Evolutionary conservation across 1,140 invertebrate species (phyloP).

Genomic region (Piezodorus guildinii): DNA sequence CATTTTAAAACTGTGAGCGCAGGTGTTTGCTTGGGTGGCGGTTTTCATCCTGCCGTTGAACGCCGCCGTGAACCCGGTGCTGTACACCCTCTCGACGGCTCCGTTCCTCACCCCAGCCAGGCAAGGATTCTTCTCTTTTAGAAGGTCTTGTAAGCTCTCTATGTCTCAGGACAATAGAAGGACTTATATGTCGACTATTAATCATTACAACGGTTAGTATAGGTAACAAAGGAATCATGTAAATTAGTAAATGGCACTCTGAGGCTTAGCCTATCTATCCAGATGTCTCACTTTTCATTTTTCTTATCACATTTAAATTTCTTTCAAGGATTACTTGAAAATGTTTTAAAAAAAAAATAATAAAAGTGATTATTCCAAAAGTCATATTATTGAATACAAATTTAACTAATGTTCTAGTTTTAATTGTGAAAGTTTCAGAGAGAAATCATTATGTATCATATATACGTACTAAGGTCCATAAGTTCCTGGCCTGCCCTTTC

Average conservation of each 20-base stretch:
- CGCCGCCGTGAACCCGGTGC: conserved; percentile 43
- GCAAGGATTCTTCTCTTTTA: conserved; percentile 22
- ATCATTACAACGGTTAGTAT: conserved; percentile 3
- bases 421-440: too few relatives aligned
- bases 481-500: too few relatives aligned
- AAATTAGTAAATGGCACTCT: neutral
- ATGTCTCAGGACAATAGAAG: conserved; percentile 20
- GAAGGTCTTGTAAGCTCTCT: conserved; percentile 22
- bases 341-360: too few relatives aligned
- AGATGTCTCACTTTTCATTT: neutral
- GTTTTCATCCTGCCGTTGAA: conserved; percentile 46
- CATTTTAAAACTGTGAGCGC: neutral
- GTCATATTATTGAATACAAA: too few relatives aligned
- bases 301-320: neutral
- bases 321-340: too few relatives aligned
- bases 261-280: neutral
- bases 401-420: too few relatives aligned
- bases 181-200: conserved; percentile 7
- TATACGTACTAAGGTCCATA: too few relatives aligned
- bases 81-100: conserved; percentile 42
- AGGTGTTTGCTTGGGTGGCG: conserved; percentile 44
- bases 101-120: conserved; percentile 30
- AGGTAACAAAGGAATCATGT: neutral
- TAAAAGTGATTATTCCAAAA: too few relatives aligned
- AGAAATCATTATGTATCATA: too few relatives aligned